Percentiles rank a stretch among this genome's conserved stretches.
phyloP scores from a whole-genome alignment of 1,140 invertebrate genomes.

The Drosophila albomicans region DNA sequence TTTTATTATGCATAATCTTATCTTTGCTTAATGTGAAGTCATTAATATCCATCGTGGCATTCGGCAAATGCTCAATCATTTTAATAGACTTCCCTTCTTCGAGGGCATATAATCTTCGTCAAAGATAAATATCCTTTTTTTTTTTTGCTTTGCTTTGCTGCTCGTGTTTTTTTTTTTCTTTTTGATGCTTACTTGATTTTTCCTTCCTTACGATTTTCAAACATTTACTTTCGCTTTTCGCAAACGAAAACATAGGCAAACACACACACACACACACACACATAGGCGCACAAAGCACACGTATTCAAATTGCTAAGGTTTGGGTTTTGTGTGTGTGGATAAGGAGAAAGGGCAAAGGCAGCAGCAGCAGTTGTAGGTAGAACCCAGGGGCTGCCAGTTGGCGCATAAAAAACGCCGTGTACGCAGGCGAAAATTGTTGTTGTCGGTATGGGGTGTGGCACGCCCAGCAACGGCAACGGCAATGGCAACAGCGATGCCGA shows the following conservation, averaged over 20 bases:
- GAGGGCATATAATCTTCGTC: slow-evolving; percentile 54
- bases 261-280: slow-evolving; percentile 52
- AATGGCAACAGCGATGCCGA: slow-evolving; percentile 31
- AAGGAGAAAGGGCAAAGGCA: no score
- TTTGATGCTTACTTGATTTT: slow-evolving; percentile 79
- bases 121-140: slow-evolving; percentile 57
- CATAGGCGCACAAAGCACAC: slow-evolving; percentile 45
- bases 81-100: slow-evolving; percentile 42
- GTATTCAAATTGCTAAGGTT: slow-evolving; percentile 70
- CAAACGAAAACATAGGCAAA: slow-evolving; percentile 78
- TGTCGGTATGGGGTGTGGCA: slow-evolving; percentile 65
- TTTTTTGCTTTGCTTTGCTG: slow-evolving; percentile 2
- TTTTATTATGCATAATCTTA: slow-evolving; percentile 27
- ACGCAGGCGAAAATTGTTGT: slow-evolving; percentile 80
- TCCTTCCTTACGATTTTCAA: slow-evolving; percentile 83
- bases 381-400: slow-evolving; percentile 54
- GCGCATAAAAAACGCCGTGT: slow-evolving; percentile 75
- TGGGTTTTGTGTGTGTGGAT: slow-evolving; percentile 25
- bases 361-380: slow-evolving; percentile 31
- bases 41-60: slow-evolving; percentile 34
- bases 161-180: slow-evolving; percentile 37
- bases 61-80: slow-evolving; percentile 51
- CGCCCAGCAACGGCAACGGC: slow-evolving; percentile 43
- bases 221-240: slow-evolving; percentile 83
- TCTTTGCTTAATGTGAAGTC: slow-evolving; percentile 19